Percentiles rank a stretch among this genome's conserved stretches.
These are phyloP conservation scores for Opisthocomus hoazin DNA, from an alignment of 2,113 vertebrate species.

Conservation along the genomic window DNA sequence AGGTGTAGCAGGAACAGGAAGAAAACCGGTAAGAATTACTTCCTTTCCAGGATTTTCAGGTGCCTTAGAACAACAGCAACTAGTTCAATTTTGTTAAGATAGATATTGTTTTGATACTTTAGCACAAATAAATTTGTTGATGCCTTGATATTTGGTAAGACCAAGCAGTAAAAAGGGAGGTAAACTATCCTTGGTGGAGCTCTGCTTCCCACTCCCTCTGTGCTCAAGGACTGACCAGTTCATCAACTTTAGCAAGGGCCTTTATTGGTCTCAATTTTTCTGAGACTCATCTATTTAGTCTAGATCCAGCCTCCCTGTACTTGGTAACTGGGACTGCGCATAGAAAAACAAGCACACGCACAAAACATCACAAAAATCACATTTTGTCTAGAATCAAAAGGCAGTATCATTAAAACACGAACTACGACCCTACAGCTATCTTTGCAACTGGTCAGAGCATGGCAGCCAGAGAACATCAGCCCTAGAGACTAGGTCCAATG, in stretches of 20 bases:
- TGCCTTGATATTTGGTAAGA: background rate
- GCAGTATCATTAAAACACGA: background rate
- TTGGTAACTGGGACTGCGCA: background rate
- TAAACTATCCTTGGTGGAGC: background rate
- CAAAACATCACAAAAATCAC: background rate
- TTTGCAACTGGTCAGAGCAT: background rate
- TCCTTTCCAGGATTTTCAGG: background rate
- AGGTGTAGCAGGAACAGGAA: background rate
- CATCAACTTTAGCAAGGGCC: background rate
- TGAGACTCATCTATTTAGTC: background rate
- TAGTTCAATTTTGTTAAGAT: background rate
- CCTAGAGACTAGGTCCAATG: background rate
- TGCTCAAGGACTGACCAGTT: background rate
- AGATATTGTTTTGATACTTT: background rate
- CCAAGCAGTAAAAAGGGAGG: background rate
- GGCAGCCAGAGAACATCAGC: background rate
- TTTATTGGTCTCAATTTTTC: background rate
- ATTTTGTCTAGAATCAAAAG: background rate
- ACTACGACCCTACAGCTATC: background rate
- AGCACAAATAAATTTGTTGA: slow-evolving; percentile 43
- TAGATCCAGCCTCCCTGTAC: background rate
- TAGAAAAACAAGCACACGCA: background rate
- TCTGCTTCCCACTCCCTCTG: background rate
- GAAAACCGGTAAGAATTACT: background rate
- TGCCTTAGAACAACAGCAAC: background rate